Conservation (phyloP, 2,113 vertebrate species). For the Gymnobelideus leadbeateri region DNA sequence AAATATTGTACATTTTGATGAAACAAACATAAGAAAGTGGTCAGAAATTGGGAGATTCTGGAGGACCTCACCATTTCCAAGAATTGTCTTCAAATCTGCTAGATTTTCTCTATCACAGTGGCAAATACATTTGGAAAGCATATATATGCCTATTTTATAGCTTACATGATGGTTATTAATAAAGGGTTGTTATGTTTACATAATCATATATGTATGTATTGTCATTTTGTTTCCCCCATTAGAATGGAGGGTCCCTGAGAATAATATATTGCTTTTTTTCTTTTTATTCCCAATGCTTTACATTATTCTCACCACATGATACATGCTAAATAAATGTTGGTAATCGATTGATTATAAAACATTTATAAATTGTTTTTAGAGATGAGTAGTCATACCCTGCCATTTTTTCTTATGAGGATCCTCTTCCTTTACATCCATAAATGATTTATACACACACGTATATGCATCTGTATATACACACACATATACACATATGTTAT, state of each 20-base stretch:
- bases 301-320: too few species aligned
- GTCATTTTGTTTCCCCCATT: too few species aligned
- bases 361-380: not conserved
- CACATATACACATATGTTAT: not conserved
- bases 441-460: not conserved
- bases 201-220: too few species aligned
- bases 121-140: not conserved
- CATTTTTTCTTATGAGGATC: not conserved
- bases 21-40: not conserved
- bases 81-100: not conserved
- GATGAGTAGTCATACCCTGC: not conserved
- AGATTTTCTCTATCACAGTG: not conserved
- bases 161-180: not conserved
- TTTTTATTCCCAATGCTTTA: too few species aligned
- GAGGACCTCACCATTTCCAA: not conserved
- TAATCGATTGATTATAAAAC: not conserved
- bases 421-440: not conserved
- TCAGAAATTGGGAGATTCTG: not conserved
- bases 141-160: not conserved
- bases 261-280: too few species aligned
- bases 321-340: too few species aligned
- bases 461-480: not conserved
- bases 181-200: not conserved
- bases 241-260: too few species aligned
- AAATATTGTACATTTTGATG: not conserved